Evolutionary conservation across 2,113 vertebrate genomes (phyloP), one percentile per base, ranked within the genome.

Genomic region (Orientallactaga bullata): DNA sequence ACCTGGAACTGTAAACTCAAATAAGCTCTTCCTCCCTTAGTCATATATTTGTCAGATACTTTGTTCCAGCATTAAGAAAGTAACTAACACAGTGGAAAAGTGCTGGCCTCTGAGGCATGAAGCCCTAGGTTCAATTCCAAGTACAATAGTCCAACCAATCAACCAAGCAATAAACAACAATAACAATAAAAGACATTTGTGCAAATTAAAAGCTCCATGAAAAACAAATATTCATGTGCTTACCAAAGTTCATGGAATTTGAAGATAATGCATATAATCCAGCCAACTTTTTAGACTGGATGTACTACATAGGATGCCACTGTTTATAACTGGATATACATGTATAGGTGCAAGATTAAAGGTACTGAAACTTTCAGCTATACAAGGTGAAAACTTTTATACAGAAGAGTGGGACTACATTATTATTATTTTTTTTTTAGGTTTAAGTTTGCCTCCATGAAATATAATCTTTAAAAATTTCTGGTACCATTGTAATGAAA

Each of bases 231-330:
- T 30, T 78, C 23, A 76, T 10, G 20, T 20, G 28, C 17, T 88
- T 26, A 71, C 28, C n/a, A 88, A 91, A 82, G 42, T 68, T 91
- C 60, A 42, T 11, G 39, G 24, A 80, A 72, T 80, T 89, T 60
- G 68, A 21, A 88, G 37, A 42, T 51, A 42, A 32, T n/a, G 35
- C 0, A 15, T 72, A 7, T 16, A 60, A 30, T 79, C 39, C 9
- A 24, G 15, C 13, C 30, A 65, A 51, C n/a, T 16, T 47, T 82
- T 85, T 39, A 47, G 17, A 74, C 18, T 18, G 78, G 35, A 71
- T 17, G 23, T 2, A 32, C 47, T n/a, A 28, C 17, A 23, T 15
- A 32, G 30, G 37, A 10, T 69, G 5, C 79, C 5, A 35, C 18
- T 42, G 11, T 28, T 12, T 8, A 58, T 60, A 47, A 63, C 1